Conservation (phyloP, 2,888 invertebrate species). For the Pristionchus exspectatus region DNA sequence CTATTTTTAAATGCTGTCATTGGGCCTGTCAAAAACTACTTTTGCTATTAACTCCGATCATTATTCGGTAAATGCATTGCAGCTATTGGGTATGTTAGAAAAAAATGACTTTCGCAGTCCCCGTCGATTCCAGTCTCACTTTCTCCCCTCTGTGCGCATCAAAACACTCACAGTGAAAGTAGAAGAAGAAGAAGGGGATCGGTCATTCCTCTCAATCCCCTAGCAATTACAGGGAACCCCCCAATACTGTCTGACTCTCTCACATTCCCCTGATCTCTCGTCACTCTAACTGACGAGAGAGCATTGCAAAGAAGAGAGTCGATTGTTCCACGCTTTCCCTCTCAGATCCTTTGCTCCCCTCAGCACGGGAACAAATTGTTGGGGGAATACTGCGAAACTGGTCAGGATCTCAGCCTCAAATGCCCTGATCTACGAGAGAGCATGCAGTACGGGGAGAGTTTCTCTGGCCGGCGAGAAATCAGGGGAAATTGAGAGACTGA, state of each 20-base stretch:
- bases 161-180: neutral
- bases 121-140: neutral
- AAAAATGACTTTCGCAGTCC: neutral
- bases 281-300: neutral
- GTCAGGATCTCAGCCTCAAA: neutral
- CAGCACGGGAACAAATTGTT: neutral
- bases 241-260: neutral
- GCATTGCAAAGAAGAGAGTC: no score
- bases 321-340: neutral
- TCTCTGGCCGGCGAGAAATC: neutral
- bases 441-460: neutral
- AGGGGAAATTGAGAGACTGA: neutral
- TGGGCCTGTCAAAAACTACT: no score
- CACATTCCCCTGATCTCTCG: neutral
- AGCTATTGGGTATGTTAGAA: no score
- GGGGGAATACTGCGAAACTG: conserved; percentile 26
- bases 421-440: neutral
- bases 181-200: neutral
- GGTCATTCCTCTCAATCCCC: conserved; percentile 32
- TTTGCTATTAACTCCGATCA: no score
- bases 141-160: neutral
- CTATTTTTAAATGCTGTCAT: no score
- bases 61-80: no score
- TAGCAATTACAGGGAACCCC: conserved; percentile 6
- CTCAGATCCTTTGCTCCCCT: neutral